A percentile compares a stretch with the other conserved stretches of the same genome.
Evolutionary conservation across 2,888 invertebrate species (phyloP).

Genomic region (Tenthredo mesomela): DNA sequence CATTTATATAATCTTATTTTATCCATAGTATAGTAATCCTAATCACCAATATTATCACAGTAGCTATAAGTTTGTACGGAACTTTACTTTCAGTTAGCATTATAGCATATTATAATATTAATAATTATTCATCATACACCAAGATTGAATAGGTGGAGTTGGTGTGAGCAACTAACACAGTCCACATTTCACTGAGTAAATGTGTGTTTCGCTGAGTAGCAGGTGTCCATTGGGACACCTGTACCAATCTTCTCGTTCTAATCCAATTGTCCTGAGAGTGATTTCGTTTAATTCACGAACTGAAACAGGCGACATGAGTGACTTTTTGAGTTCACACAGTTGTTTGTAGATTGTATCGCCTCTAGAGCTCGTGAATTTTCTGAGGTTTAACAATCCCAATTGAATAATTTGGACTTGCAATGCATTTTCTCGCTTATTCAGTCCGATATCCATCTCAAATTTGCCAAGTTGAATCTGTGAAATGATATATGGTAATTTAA

Average conservation of each 20-base stretch:
- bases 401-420: constrained; percentile 19
- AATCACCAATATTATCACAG: too few relatives aligned
- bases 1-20: too few relatives aligned
- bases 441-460: neutral
- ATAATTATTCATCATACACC: neutral
- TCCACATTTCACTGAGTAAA: constrained; percentile 80
- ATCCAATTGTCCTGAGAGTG: constrained; percentile 81
- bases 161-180: constrained; percentile 3
- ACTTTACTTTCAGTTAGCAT: too few relatives aligned
- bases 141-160: neutral
- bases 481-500: neutral
- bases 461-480: constrained; percentile 41
- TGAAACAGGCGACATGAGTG: neutral
- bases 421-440: neutral
- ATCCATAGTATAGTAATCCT: too few relatives aligned
- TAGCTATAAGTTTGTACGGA: too few relatives aligned
- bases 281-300: constrained; percentile 78
- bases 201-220: too few relatives aligned
- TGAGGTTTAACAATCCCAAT: constrained; percentile 42
- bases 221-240: constrained; percentile 87
- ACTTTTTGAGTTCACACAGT: neutral
- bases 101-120: too few relatives aligned
- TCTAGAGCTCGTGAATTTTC: constrained; percentile 6
- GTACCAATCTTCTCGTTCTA: constrained; percentile 84
- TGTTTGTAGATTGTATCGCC: constrained; percentile 27